These are phyloP conservation scores for Octodonta nipae DNA, from an alignment of 2,888 invertebrate genomes.

Conservation along the genomic window DNA sequence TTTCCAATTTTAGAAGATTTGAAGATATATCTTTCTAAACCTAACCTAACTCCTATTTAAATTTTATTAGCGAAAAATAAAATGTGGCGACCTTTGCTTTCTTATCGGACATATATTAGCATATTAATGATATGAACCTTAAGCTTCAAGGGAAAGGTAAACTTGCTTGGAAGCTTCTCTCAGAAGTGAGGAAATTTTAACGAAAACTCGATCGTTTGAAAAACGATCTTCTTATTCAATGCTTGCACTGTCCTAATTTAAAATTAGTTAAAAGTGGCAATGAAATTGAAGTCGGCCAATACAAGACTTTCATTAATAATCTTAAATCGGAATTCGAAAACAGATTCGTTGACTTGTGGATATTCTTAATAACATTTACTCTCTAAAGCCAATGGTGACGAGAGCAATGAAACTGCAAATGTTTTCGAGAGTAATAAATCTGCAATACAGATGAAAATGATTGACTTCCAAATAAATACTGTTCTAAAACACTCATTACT, in stretches of 20 bases:
- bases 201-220: slow-evolving; percentile 4
- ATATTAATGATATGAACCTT: slow-evolving; percentile 6
- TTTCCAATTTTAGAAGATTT: slow-evolving; percentile 4
- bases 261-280: slow-evolving; percentile 5
- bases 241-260: slow-evolving; percentile 4
- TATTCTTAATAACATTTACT: slow-evolving; percentile 5
- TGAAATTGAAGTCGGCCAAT: slow-evolving; percentile 6
- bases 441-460: slow-evolving; percentile 4
- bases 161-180: slow-evolving; percentile 5
- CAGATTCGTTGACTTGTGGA: slow-evolving; percentile 5
- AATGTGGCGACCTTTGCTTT: slow-evolving; percentile 4
- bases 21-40: slow-evolving; percentile 5
- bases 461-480: slow-evolving; percentile 7
- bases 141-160: slow-evolving; percentile 5
- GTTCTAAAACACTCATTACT: slow-evolving; percentile 6
- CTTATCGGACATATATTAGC: slow-evolving; percentile 1
- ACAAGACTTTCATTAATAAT: slow-evolving; percentile 5
- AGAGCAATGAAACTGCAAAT: slow-evolving; percentile 5
- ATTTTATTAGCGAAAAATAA: slow-evolving; percentile 3
- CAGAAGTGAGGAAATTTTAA: slow-evolving; percentile 5
- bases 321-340: slow-evolving; percentile 6
- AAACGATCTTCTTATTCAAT: background rate
- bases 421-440: slow-evolving; percentile 6
- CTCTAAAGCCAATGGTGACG: slow-evolving; percentile 3
- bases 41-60: slow-evolving; percentile 1